These are phyloP conservation scores for Balanococcus diminutus DNA, from an alignment of 2,888 invertebrate genomes.

Conservation along the genomic window DNA sequence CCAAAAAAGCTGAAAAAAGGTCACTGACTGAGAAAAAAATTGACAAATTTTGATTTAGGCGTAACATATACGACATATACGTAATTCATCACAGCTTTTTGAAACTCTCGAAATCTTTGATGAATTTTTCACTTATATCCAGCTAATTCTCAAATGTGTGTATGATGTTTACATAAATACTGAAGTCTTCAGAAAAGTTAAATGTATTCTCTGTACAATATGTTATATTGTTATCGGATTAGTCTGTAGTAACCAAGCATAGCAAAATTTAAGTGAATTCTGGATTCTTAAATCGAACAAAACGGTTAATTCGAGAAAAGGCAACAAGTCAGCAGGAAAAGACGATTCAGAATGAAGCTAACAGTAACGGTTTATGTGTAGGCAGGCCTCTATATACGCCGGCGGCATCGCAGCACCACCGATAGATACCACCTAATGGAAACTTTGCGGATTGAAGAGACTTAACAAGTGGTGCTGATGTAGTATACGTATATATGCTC, in stretches of 20 bases:
- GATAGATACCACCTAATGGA: neutral
- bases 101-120: too few species aligned
- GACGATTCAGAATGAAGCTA: neutral
- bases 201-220: too few species aligned
- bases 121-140: too few species aligned
- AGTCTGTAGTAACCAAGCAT: neutral
- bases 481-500: neutral
- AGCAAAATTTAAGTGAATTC: neutral
- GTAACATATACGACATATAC: too few species aligned
- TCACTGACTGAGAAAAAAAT: too few species aligned
- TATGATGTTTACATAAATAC: too few species aligned
- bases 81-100: too few species aligned
- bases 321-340: slow-evolving; percentile 27
- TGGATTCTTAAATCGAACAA: neutral
- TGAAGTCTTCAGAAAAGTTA: too few species aligned
- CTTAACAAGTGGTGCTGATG: slow-evolving; percentile 23
- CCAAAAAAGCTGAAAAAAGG: too few species aligned
- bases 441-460: slow-evolving; percentile 5
- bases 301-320: slow-evolving; percentile 13
- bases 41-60: too few species aligned
- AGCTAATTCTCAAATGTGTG: too few species aligned
- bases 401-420: neutral
- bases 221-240: neutral
- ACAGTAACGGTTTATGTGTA: neutral
- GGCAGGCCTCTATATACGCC: neutral